phyloP scores from a whole-genome alignment of 92 coral and sea anemone genomes.

The Phenganax subtilis region DNA sequence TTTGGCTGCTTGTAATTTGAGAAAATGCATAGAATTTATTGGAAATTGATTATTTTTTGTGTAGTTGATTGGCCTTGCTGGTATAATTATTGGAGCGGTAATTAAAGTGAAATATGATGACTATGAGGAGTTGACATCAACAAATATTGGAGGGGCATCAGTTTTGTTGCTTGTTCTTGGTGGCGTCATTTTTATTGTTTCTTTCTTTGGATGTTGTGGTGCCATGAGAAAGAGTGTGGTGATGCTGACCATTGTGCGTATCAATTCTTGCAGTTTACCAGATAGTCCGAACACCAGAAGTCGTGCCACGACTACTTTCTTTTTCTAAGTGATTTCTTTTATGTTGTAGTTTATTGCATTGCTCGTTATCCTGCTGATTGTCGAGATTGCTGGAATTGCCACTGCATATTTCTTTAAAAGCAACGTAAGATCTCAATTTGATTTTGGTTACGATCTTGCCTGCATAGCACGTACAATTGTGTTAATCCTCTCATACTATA shows the following conservation, averaged over 20 bases:
- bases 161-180: slow-evolving; percentile 78
- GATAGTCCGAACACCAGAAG: not conserved
- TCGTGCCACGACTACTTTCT: not conserved
- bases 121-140: slow-evolving; percentile 44
- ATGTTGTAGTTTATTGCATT: slow-evolving; percentile 54
- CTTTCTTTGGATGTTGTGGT: slow-evolving; percentile 97
- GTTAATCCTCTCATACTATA: not conserved
- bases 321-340: not conserved
- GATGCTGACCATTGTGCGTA: slow-evolving; percentile 90
- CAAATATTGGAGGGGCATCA: slow-evolving; percentile 67
- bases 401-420: slow-evolving; percentile 67
- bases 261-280: not conserved
- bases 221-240: slow-evolving; percentile 83
- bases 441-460: not conserved
- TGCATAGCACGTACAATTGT: not conserved
- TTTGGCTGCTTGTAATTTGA: no score
- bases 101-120: slow-evolving; percentile 66
- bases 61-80: slow-evolving; percentile 75
- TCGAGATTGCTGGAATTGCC: slow-evolving; percentile 92
- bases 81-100: slow-evolving; percentile 61
- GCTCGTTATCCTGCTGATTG: slow-evolving; percentile 64
- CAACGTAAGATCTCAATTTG: slow-evolving; percentile 50
- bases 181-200: slow-evolving; percentile 72
- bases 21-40: no score
- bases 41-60: not conserved